A percentile compares a stretch with the other conserved stretches of the same genome.
Evolutionary conservation across 2,888 invertebrate genomes (phyloP).

Genomic region (Scrobipalpa costella): DNA sequence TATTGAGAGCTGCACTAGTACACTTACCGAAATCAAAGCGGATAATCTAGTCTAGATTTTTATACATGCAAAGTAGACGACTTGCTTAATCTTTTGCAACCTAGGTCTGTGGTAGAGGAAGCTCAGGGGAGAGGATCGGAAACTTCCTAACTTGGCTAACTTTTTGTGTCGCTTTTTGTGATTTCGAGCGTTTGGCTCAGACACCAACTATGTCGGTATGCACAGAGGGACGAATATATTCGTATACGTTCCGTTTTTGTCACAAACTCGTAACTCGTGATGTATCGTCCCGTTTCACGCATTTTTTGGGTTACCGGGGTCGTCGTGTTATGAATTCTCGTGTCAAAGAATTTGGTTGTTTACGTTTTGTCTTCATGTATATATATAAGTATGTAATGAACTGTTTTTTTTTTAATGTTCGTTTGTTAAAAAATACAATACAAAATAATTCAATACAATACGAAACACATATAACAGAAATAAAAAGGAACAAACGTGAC

Average conservation of each 20-base stretch:
- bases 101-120: neutral
- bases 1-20: too few relatives aligned
- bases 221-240: constrained; percentile 12
- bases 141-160: neutral
- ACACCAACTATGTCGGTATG: constrained; percentile 13
- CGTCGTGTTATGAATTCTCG: neutral
- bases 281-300: neutral
- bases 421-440: too few relatives aligned
- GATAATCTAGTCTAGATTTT: too few relatives aligned
- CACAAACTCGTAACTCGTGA: neutral
- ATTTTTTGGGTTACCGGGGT: neutral
- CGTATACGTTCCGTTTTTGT: constrained; percentile 28
- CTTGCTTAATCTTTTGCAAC: too few relatives aligned
- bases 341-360: neutral
- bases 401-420: too few relatives aligned
- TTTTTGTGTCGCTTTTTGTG: constrained; percentile 10
- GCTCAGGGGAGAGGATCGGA: constrained; percentile 5
- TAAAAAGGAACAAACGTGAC: too few relatives aligned
- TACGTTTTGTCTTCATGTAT: too few relatives aligned
- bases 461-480: too few relatives aligned
- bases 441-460: too few relatives aligned
- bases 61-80: too few relatives aligned
- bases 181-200: neutral
- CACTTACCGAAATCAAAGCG: too few relatives aligned
- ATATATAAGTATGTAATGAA: too few relatives aligned